Evolutionary conservation across 2,113 vertebrate genomes (phyloP), one percentile per base, ranked within the genome.

Genomic region (Nanorana parkeri): DNA sequence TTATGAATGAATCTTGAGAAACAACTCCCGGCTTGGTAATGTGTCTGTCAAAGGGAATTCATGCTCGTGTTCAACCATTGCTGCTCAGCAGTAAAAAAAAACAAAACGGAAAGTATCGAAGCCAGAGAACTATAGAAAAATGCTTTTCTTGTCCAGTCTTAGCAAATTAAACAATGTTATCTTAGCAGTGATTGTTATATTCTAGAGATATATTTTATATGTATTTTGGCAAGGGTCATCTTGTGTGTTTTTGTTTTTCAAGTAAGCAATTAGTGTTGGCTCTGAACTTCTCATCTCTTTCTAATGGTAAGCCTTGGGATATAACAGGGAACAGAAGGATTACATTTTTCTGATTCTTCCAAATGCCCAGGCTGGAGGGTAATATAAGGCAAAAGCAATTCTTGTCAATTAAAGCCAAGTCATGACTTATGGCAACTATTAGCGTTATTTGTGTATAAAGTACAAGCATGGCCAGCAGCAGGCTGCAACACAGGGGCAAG

Each of bases 1-100:
- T 76, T 83, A 83, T 83, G 80, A 83, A 83, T 83, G 80, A 76
- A 76, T 76, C 80, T 76, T 47, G 60, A 83, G 64, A 83, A 83
- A 76, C 80, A 21, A 69, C 80, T 83, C 71, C 80, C 54, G 71
- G 80, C 80, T 83, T 76, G 72, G 80, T 83, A 83, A 83, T 83
- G 63, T 83, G 72, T 83, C 80, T 83, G 80, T 83, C 80, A 83
- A 76, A 83, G 41, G 63, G 64, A 76, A 83, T 83, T 68, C 80
- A 76, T 76, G 80, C 63, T 56, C 65, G 20, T 52, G 29, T 83
- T 72, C 52, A 83, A 83, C 64, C 52, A 60, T 28, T 75, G 71
- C 21, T 83, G 20, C 71, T 82, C 26, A 36, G 69, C 20, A 47
- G 21, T 56, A 60, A 41, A 56, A 73, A 52, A 56, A 64, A 68